phyloP scores from a whole-genome alignment of 2,113 vertebrate genomes.

The Erinaceus europaeus region DNA sequence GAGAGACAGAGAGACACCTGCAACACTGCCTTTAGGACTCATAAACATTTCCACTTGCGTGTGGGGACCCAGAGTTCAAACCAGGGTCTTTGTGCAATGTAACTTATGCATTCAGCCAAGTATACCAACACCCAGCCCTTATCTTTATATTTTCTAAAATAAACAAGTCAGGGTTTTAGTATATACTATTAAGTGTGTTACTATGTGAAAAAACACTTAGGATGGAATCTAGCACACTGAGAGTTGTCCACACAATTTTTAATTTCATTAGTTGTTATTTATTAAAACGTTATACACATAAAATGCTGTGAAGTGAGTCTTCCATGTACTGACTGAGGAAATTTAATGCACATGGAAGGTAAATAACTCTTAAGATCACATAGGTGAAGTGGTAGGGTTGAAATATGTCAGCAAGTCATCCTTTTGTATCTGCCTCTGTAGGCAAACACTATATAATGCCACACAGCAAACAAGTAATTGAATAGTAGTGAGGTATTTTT shows the following conservation, averaged over 20 bases:
- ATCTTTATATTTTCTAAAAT: constrained; percentile 8
- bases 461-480: not conserved
- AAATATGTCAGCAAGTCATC: not conserved
- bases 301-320: not conserved
- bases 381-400: not conserved
- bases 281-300: constrained; percentile 16
- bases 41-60: too few relatives aligned
- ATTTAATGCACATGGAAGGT: not conserved
- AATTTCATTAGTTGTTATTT: not conserved
- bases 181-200: not conserved
- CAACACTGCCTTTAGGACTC: too few relatives aligned
- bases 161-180: not conserved
- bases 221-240: not conserved
- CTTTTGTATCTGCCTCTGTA: not conserved
- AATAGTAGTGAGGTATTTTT: not conserved
- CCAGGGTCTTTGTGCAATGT: too few relatives aligned
- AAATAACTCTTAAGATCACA: not conserved
- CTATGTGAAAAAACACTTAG: not conserved
- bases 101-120: too few relatives aligned
- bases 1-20: too few relatives aligned
- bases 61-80: too few relatives aligned
- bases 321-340: not conserved
- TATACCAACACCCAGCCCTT: too few relatives aligned
- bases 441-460: not conserved
- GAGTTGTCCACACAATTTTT: not conserved